Evolutionary conservation across 2,797 vertebrate genomes (phyloP), one percentile per base, ranked within the genome.

Genomic region (Rhynchotus rufescens): DNA sequence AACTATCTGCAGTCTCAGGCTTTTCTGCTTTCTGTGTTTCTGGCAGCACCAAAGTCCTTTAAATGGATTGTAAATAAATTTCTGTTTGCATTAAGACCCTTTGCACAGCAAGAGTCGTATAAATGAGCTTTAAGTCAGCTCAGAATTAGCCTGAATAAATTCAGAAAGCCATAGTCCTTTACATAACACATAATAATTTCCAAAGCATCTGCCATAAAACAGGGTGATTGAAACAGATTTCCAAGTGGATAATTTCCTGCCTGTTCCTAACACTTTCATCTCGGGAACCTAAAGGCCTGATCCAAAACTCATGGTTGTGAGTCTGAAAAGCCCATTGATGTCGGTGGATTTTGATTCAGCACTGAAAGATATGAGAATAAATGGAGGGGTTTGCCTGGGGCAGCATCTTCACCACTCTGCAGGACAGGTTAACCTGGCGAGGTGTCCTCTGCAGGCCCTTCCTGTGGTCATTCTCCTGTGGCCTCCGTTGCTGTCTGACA

Each of bases 391-490:
- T 67, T 84, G 64, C 52, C 45, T 6, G 4, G 32, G 38, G 17
- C n/a, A 83, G 42, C 59, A 56, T 38, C 1, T 0, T 44, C 30
- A 7, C 34, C 79, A 0, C 78, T 22, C 75, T 38, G 75, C 60
- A 75, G 10, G 42, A 36, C 42, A 47, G 88, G 45, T 3, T 4
- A 73, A 54, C 57, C 12, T n/a, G 45, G 16, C 9, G 30, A 0
- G 0, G 26, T 30, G 52, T 54, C 26, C 52, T 54, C 1, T 2
- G 23, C 71, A 75, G 38, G 40, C 60, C 44, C 64, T 88, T 86
- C 49, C 52, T 3, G 2, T 0, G 0, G 38, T 38, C 36, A 4
- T 12, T 0, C 0, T 44, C 30, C 77, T 76, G 52, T 36, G n/a
- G 15, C 71, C 13, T 8, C 7, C 36, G 15, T 5, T 25, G 30